Base-by-base conservation (phyloP, 2,797 vertebrate species). In the Eleutherodactylus coqui region DNA sequence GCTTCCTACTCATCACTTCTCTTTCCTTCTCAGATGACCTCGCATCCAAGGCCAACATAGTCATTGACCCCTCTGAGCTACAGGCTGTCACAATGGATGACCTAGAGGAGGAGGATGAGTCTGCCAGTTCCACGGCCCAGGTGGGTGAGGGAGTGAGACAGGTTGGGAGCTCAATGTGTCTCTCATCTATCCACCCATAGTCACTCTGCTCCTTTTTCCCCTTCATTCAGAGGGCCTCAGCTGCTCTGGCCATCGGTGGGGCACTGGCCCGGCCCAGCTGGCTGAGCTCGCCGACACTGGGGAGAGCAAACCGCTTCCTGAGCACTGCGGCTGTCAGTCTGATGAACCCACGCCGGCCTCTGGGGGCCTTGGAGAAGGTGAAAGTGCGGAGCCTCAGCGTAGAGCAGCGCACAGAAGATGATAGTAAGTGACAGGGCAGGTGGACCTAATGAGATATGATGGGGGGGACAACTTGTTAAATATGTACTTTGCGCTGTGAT, bases 91-190 rank as follows among this genome's bases (percentile, higher is more conserved):
- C 97, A 5, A 99, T 99, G 98, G 98, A 99, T 0, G 98, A 99
- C 90, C 93, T 99, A 1, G 98, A 99, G 4, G 98, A 99, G 90
- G 97, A 99, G 47, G 97, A 98, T 84, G 97, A 99, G 89, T 96
- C 94, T 0, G 94, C 95, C 64, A 90, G 91, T 0, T 88, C 93
- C 16, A 94, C 94, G 0, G 94, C 95, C 11, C 97, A 98, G 95
- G 98, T 98, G 41, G 19, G 43, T 55, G 29, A 17, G 17, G 24
- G 16, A 34, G 3, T 19, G 13, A 27, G 14, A 53, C 19, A 1
- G 32, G 6, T 21, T 21, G 49, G 21, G 27, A 14, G 60, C n/a
- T 16, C 27, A 16, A 16, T 5, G 4, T 64, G 29, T 16, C 27
- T 1, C 4, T 16, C 21, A 24, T 41, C 60, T 32, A 4, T 3